A percentile compares a stretch with the other conserved stretches of the same genome.
These are phyloP conservation scores for Riparia riparia DNA, from an alignment of 2,113 vertebrate genomes.

Conservation along the genomic window DNA sequence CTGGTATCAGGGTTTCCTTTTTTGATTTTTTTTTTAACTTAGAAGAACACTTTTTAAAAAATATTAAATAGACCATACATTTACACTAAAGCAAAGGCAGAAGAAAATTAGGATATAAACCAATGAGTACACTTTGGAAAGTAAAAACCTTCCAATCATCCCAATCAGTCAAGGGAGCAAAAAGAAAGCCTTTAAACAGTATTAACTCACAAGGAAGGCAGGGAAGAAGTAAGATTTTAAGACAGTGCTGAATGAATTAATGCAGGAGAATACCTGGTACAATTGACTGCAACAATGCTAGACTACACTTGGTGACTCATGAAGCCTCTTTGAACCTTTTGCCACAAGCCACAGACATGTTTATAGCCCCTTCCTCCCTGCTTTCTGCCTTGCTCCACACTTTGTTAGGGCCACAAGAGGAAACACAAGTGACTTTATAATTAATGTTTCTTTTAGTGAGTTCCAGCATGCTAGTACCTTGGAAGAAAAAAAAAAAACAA, in stretches of 20 bases:
- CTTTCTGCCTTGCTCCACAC: not conserved
- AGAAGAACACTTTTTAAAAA: not conserved
- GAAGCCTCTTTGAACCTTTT: not conserved
- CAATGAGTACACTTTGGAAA: not conserved
- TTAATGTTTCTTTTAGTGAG: not conserved
- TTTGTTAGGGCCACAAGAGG: not conserved
- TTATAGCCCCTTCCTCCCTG: not conserved
- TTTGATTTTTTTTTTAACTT: not conserved
- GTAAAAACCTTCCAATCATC: not conserved
- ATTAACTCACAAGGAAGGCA: not conserved
- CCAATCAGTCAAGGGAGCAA: not conserved
- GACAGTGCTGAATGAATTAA: not conserved
- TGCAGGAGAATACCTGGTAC: not conserved
- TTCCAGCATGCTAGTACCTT: not conserved
- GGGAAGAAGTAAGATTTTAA: not conserved
- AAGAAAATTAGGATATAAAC: not conserved
- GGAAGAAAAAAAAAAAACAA: not conserved
- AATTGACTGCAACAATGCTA: not conserved
- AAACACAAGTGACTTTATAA: not conserved
- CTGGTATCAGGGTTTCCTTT: not conserved
- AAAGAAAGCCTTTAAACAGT: not conserved
- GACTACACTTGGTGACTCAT: not conserved
- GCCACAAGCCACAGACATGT: not conserved
- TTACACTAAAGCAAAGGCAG: not conserved
- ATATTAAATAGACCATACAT: not conserved